Evolutionary conservation across 2,888 invertebrate species (phyloP), one percentile per base, ranked within the genome.

Genomic region (Catonia carolina): DNA sequence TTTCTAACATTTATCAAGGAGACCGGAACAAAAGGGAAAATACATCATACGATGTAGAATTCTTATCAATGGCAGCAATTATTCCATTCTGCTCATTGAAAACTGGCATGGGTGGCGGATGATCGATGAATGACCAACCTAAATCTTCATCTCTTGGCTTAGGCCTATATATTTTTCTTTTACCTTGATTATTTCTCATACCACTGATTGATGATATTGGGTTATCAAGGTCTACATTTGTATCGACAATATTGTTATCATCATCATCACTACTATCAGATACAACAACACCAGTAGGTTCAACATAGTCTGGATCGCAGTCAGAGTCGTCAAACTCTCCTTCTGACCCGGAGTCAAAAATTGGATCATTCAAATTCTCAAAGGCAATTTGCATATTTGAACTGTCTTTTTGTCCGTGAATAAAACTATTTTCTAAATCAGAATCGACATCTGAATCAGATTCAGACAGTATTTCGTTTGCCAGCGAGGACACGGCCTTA

Each of bases 21-120:
- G 20, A 39, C 37, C 17, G 52, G 36, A 36, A 52, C 23, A 53
- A 53, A 22, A 53, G 20, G 8, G 53, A 53, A 41, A 53, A 53
- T 39, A 41, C 18, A 18, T 53, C 53, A 20, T 23, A n/a, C 4
- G 53, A 35, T 8, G 53, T 54, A 45, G 53, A 54, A 54, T 17
- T 54, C 6, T 54, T 35, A 45, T 23, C 33, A 31, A 54, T 54
- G 14, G 50, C 35, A 10, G 50, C 36, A 22, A 14, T 31, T 5
- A 47, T 33, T 5, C 54, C 54, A 18, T 14, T 47, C 1, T 33
- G 35, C 47, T 54, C 54, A 15, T 45, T 35, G 35, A 54, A 54
- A 35, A 35, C 35, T 15, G 45, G 54, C 8, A 54, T 33, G 18
- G 54, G 35, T 22, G 22, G 54, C 18, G 22, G 33, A n/a, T n/a